Percentiles rank a stretch among this genome's conserved stretches.
Evolutionary conservation across 2,888 invertebrate species (phyloP).

Genomic region (Aradus depressus): DNA sequence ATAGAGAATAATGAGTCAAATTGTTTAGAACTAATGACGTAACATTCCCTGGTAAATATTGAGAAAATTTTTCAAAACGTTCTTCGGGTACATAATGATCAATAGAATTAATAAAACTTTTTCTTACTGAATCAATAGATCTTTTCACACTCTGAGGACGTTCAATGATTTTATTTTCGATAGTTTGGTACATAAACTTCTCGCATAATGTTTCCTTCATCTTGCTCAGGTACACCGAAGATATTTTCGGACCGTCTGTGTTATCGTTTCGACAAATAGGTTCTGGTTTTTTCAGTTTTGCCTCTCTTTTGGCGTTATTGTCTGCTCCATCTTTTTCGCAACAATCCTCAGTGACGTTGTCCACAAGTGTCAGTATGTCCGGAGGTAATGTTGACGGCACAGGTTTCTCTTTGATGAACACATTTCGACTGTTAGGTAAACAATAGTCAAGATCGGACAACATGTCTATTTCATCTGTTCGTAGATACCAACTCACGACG

Average conservation of each 20-base stretch:
- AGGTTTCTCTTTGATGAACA: conserved; percentile 1
- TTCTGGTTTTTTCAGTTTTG: background rate
- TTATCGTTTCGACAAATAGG: conserved; percentile 4
- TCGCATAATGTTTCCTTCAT: conserved; percentile 9
- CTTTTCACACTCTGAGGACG: conserved; percentile 34
- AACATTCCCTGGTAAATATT: conserved; percentile 25
- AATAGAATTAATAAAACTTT: conserved; percentile 28
- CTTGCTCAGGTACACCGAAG: background rate
- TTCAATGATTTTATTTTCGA: conserved; percentile 33
- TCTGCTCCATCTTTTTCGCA: background rate
- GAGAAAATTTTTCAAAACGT: background rate
- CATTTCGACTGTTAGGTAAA: background rate
- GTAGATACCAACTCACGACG: conserved; percentile 35
- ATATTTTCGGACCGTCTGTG: conserved; percentile 2
- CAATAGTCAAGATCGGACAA: conserved; percentile 19
- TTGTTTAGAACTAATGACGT: conserved; percentile 33
- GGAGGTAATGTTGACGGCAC: conserved; percentile 16
- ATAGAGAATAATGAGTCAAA: conserved; percentile 47
- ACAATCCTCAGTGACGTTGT: conserved; percentile 2
- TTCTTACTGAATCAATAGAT: background rate
- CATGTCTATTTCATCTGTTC: conserved; percentile 32
- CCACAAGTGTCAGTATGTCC: conserved; percentile 18
- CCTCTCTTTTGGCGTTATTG: background rate
- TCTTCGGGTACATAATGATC: conserved; percentile 35
- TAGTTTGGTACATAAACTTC: conserved; percentile 11